phyloP scores from a whole-genome alignment of 2,113 vertebrate genomes.

The Aspiorhynchus laticeps region DNA sequence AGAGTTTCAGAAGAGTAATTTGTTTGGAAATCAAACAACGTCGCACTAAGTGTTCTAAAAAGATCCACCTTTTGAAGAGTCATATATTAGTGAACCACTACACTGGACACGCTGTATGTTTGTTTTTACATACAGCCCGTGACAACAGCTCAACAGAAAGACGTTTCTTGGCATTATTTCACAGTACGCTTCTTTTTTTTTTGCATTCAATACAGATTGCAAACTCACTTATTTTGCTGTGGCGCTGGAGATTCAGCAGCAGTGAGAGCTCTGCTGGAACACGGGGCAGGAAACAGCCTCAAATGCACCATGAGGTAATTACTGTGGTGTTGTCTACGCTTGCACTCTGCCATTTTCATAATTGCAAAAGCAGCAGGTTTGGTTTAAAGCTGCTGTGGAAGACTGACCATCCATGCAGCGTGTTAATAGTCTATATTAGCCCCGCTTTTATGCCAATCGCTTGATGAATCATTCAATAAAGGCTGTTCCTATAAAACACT shows the following conservation, averaged over 20 bases:
- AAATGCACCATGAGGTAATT: constrained; percentile 12
- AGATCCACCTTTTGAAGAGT: background rate
- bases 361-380: constrained; percentile 46
- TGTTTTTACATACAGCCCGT: background rate
- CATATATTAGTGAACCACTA: background rate
- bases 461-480: constrained; percentile 70
- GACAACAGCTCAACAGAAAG: background rate
- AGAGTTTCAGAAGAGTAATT: background rate
- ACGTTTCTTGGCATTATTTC: background rate
- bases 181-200: background rate
- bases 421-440: constrained; percentile 55
- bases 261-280: background rate
- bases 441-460: constrained; percentile 49
- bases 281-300: background rate
- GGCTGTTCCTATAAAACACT: constrained; percentile 42
- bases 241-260: background rate
- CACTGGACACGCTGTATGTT: background rate
- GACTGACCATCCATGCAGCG: constrained; percentile 51
- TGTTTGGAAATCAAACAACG: no score
- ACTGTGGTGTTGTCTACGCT: background rate
- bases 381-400: constrained; percentile 42
- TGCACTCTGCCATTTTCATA: constrained; percentile 41
- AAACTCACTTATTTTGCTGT: background rate
- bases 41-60: background rate
- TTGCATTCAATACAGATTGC: background rate